Percentiles rank a stretch among this genome's conserved stretches.
Conservation (phyloP, 2,888 invertebrate genomes). For the Nysson spinosus region DNA sequence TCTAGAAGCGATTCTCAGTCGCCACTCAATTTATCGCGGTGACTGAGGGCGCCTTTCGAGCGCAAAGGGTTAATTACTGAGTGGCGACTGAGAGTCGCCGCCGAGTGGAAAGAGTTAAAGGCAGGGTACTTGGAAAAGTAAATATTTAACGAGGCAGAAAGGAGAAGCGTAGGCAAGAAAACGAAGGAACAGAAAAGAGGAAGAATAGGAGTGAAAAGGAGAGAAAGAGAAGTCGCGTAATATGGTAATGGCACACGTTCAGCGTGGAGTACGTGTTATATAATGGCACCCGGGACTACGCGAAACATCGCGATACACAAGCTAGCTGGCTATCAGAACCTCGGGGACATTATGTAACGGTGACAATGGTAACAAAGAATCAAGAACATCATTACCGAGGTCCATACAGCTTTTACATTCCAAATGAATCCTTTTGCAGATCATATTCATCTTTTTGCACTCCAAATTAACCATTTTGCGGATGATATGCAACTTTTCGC, state of each 20-base stretch:
- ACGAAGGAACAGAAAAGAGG: not conserved
- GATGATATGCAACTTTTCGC: too few species aligned
- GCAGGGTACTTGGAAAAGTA: not conserved
- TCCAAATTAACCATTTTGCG: too few species aligned
- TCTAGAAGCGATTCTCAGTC: too few species aligned
- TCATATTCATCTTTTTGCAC: too few species aligned
- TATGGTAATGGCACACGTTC: constrained; percentile 61
- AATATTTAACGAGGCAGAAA: not conserved
- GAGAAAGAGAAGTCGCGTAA: constrained; percentile 53
- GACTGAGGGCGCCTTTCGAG: too few species aligned
- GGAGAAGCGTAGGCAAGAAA: constrained; percentile 5
- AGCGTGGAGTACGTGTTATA: constrained; percentile 52
- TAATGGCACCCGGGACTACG: constrained; percentile 53
- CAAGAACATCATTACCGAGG: constrained; percentile 41
- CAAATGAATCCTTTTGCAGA: too few species aligned
- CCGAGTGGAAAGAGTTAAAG: too few species aligned
- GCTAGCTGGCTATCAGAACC: constrained; percentile 59
- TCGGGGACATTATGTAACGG: constrained; percentile 59
- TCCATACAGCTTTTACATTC: too few species aligned
- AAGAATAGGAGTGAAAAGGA: not conserved
- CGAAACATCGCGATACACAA: constrained; percentile 59
- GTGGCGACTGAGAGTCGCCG: too few species aligned
- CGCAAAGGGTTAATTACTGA: too few species aligned
- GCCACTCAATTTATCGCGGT: too few species aligned
- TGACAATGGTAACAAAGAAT: constrained; percentile 51